These are phyloP conservation scores for Gouania willdenowi DNA, from an alignment of 2,797 vertebrate species.

Conservation along the genomic window DNA sequence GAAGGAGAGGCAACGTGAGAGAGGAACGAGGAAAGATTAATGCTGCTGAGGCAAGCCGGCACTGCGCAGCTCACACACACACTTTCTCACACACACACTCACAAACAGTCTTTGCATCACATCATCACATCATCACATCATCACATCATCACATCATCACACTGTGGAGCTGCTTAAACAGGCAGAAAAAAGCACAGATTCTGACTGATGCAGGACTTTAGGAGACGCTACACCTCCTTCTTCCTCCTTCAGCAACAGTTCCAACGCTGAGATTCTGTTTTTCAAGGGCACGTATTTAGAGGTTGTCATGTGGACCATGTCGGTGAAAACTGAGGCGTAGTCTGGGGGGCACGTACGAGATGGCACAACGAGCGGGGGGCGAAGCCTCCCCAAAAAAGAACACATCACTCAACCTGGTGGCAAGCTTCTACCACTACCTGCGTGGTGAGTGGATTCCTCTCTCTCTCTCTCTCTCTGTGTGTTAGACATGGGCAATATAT, in stretches of 20 bases:
- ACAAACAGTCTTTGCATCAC: slow-evolving; percentile 38
- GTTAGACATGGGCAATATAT: too few species aligned
- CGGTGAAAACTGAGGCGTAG: slow-evolving; percentile 36
- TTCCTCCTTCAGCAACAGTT: slow-evolving; percentile 54
- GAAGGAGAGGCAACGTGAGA: slow-evolving; percentile 13
- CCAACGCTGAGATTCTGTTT: slow-evolving; percentile 30
- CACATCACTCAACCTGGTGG: slow-evolving; percentile 76
- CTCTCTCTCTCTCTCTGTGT: too few species aligned
- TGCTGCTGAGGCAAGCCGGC: slow-evolving; percentile 61
- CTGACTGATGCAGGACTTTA: slow-evolving; percentile 26
- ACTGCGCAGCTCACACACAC: slow-evolving; percentile 42
- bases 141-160: slow-evolving; percentile 43
- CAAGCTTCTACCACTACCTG: slow-evolving; percentile 77
- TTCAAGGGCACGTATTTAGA: slow-evolving; percentile 56
- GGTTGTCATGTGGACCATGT: slow-evolving; percentile 48
- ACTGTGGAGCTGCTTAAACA: slow-evolving; percentile 64
- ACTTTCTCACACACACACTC: slow-evolving; percentile 20
- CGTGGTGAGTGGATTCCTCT: slow-evolving; percentile 87
- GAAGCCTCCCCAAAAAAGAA: slow-evolving; percentile 74
- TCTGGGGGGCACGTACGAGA: slow-evolving; percentile 51
- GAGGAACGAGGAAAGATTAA: slow-evolving; percentile 58
- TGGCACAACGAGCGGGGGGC: slow-evolving; percentile 52
- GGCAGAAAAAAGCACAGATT: slow-evolving; percentile 59
- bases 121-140: slow-evolving; percentile 47
- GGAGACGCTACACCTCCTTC: slow-evolving; percentile 11